A percentile compares a stretch with the other conserved stretches of the same genome.
These are phyloP conservation scores for Prolemur simus DNA, from an alignment of 2,113 vertebrate species.

Conservation along the genomic window DNA sequence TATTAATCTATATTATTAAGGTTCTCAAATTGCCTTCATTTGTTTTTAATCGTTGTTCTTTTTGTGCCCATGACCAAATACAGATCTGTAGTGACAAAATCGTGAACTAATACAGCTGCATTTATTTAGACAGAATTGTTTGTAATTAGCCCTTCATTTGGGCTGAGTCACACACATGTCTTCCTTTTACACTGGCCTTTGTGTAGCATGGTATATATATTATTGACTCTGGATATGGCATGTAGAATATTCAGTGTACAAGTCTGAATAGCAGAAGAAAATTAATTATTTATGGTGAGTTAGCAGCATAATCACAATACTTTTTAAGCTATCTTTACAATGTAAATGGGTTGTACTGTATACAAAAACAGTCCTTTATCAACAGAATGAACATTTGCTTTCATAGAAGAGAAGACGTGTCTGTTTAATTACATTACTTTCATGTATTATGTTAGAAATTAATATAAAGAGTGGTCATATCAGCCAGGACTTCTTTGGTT, in stretches of 20 bases:
- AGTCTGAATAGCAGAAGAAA: not conserved
- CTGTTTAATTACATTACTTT: constrained; percentile 18
- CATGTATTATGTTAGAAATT: constrained; percentile 12
- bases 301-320: not conserved
- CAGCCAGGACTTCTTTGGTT: constrained; percentile 13
- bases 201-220: not conserved
- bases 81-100: constrained; percentile 20
- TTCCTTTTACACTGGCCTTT: constrained; percentile 38
- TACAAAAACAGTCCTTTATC: not conserved
- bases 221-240: not conserved
- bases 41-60: constrained; percentile 33
- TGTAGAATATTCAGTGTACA: not conserved
- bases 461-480: not conserved
- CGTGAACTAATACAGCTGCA: not conserved
- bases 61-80: not conserved
- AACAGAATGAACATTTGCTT: not conserved
- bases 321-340: not conserved
- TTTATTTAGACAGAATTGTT: constrained; percentile 50
- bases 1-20: not conserved
- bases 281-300: not conserved
- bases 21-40: constrained; percentile 32
- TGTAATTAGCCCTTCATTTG: constrained; percentile 28
- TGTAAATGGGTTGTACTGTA: not conserved
- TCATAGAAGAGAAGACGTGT: not conserved
- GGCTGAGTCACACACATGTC: not conserved